Evolutionary conservation across 2,113 vertebrate genomes (phyloP), one percentile per base, ranked within the genome.

Genomic region (Siniperca chuatsi): DNA sequence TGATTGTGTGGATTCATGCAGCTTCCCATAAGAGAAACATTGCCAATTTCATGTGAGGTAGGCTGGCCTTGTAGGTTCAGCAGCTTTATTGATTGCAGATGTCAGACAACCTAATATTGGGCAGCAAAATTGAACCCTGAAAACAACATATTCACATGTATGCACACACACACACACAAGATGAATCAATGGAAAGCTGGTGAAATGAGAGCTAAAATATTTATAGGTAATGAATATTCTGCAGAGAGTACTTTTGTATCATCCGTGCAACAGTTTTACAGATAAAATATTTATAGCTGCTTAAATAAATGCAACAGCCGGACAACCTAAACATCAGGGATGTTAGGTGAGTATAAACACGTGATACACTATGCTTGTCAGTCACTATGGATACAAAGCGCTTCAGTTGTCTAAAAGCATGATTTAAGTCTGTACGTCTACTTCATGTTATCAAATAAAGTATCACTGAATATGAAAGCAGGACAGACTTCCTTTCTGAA

Each of bases 171-270:
- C 62, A 82, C 50, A 80, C 73, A 75, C 69, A 60, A 23, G 70
- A 86, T 66, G 72, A 92, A 81, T 89, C 88, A 88, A 92, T 86
- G 79, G 75, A 58, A 82, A 79, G 76, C 82, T 74, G 69, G 78
- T 90, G 89, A 87, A 93, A 92, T 89, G 81, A 87, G 71, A 86
- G 77, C 71, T 96, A 82, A 95, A 96, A 92, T 95, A 95, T 95
- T 95, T 92, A 95, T 95, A 77, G 64, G 77, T 79, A 85, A 92
- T 95, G 93, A 93, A 94, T 95, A 95, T 94, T 94, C 90, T 94
- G 89, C 82, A 82, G 71, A 94, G 86, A 87, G 78, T 87, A 84
- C 83, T 90, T 91, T 92, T 89, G 83, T 91, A 87, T 91, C 86
- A 85, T 87, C 88, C 79, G 89, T 85, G 62, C 71, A 92, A 90